Evolutionary conservation across 2,797 vertebrate genomes (phyloP).

Genomic region (Esox masquinongy): DNA sequence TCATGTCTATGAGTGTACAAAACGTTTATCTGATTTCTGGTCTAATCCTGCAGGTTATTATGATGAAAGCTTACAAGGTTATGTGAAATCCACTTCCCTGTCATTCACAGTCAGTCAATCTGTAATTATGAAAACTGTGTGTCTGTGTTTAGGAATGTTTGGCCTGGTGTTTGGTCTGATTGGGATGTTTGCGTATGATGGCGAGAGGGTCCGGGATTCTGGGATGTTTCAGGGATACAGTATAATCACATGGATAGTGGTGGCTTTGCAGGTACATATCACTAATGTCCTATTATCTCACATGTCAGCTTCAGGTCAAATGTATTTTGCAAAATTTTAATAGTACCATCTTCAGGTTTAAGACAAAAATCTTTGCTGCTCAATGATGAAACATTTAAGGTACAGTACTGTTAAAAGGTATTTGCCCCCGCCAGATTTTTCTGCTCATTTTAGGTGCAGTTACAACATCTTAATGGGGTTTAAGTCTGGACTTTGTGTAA

Average conservation of each 20-base stretch:
- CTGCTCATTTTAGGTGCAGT: not conserved
- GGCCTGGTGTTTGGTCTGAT: conserved; percentile 92
- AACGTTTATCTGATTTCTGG: not conserved
- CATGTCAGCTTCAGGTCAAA: not conserved
- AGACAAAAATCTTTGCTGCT: too few species aligned
- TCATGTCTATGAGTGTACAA: not conserved
- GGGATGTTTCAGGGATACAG: conserved; percentile 99
- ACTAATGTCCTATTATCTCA: not conserved
- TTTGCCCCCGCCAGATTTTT: not conserved
- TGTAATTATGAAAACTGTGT: not conserved
- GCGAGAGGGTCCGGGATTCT: conserved; percentile 84
- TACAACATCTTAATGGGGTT: too few species aligned
- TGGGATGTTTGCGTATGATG: conserved; percentile 92
- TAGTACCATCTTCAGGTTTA: too few species aligned
- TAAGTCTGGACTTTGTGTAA: too few species aligned
- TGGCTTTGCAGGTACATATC: conserved; percentile 86
- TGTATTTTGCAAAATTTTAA: not conserved
- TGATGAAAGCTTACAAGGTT: not conserved
- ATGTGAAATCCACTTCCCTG: not conserved
- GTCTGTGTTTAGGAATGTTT: conserved; percentile 83
- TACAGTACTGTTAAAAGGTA: too few species aligned
- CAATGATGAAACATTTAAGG: too few species aligned
- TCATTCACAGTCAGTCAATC: not conserved
- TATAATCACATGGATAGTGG: conserved; percentile 90
- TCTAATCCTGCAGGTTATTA: not conserved